These are phyloP conservation scores for Hemistola chrysoprasaria DNA, from an alignment of 2,888 invertebrate species.

Conservation along the genomic window DNA sequence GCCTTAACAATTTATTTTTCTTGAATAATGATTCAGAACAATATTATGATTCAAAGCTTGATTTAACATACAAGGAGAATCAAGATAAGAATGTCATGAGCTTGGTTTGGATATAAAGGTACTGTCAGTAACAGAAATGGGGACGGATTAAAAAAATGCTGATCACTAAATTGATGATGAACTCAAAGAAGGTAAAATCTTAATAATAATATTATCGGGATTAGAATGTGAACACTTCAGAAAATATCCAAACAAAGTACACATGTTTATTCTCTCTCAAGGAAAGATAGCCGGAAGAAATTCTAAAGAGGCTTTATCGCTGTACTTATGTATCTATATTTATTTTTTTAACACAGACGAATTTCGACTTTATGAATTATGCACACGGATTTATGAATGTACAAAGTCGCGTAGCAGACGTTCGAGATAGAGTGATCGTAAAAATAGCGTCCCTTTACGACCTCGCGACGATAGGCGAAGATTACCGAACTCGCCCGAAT, in stretches of 20 bases:
- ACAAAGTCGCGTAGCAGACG: conserved; percentile 28
- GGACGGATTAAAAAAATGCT: no score
- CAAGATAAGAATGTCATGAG: no score
- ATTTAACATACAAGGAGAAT: no score
- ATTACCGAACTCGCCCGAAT: conserved; percentile 53
- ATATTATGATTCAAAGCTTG: no score
- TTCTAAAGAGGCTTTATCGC: conserved; percentile 60
- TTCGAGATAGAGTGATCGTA: conserved; percentile 56
- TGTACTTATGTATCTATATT: conserved; percentile 27
- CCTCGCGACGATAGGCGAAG: conserved; percentile 58
- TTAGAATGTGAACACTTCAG: not conserved
- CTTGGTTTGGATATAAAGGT: no score
- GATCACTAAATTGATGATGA: no score
- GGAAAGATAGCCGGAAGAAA: conserved; percentile 68
- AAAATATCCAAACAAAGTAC: conserved; percentile 30
- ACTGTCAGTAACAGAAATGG: no score
- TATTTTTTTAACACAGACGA: conserved; percentile 24
- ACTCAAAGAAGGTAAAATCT: no score
- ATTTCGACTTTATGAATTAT: conserved; percentile 35
- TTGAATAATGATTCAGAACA: no score
- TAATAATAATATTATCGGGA: no score
- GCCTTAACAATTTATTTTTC: no score
- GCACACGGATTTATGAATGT: conserved; percentile 21
- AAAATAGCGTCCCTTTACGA: conserved; percentile 63
- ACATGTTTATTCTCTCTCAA: conserved; percentile 60